phyloP scores from a whole-genome alignment of 2,888 invertebrate genomes.

The Netelia melanura region DNA sequence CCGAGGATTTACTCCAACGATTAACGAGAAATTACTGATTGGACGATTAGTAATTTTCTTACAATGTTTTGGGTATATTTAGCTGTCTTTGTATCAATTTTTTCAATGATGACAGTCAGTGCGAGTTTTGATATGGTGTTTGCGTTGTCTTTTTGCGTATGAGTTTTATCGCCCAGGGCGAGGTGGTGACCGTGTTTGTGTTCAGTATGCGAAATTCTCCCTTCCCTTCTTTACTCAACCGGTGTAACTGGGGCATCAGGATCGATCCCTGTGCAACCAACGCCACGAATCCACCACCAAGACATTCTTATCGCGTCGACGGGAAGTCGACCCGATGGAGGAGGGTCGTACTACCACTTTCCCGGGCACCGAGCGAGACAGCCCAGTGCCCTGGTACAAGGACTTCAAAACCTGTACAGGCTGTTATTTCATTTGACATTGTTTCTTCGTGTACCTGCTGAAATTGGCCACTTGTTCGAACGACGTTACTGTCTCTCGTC shows the following conservation, averaged over 20 bases:
- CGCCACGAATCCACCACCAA: constrained; percentile 65
- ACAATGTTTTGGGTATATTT: no score
- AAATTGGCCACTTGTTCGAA: no score
- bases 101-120: no score
- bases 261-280: constrained; percentile 79
- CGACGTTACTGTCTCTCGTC: no score
- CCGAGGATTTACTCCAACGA: no score
- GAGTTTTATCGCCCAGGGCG: not conserved
- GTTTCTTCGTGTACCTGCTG: not conserved
- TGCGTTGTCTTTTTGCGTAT: not conserved
- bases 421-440: not conserved
- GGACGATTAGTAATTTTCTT: no score
- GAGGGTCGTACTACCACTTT: constrained; percentile 38
- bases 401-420: not conserved
- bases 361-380: not conserved
- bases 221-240: constrained; percentile 70
- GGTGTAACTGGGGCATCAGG: constrained; percentile 81
- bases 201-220: constrained; percentile 13
- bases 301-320: constrained; percentile 48
- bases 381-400: constrained; percentile 11
- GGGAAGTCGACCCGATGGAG: constrained; percentile 33
- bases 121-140: no score
- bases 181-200: constrained; percentile 33
- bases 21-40: no score
- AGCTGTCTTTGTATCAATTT: no score